phyloP scores from a whole-genome alignment of 1,140 invertebrate species.

The Notospermus geniculatus region DNA sequence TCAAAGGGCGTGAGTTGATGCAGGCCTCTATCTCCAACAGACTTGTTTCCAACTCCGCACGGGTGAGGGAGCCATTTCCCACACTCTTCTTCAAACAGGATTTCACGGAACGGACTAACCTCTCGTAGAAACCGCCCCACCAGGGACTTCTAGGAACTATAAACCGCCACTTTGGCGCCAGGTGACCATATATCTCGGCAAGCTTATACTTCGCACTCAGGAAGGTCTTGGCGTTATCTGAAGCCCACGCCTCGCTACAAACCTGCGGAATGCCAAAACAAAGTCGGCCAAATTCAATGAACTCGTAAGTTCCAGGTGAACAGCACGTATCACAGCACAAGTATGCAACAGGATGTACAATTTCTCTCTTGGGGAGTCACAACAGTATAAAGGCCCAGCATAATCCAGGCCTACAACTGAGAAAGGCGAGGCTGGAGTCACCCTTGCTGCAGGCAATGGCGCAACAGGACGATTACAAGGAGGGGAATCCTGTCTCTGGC shows the following conservation, averaged over 20 bases:
- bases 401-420: not conserved
- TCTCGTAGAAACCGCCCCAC: not conserved
- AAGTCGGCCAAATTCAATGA: not conserved
- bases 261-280: not conserved
- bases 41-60: not conserved
- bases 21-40: not conserved
- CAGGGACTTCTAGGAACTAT: not conserved
- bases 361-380: not conserved
- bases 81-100: not conserved
- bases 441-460: not conserved
- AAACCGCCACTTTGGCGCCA: constrained; percentile 1
- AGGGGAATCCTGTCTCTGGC: too few relatives aligned
- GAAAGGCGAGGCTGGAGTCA: not conserved
- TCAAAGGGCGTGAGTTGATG: not conserved
- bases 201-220: not conserved
- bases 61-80: not conserved
- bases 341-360: not conserved
- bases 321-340: not conserved
- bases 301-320: not conserved
- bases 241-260: not conserved
- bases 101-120: not conserved
- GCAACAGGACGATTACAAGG: not conserved
- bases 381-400: not conserved
- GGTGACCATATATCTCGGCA: not conserved
- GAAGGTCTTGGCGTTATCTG: not conserved